Evolutionary conservation across 2,888 invertebrate species (phyloP).

Genomic region (Agriopis marginaria): DNA sequence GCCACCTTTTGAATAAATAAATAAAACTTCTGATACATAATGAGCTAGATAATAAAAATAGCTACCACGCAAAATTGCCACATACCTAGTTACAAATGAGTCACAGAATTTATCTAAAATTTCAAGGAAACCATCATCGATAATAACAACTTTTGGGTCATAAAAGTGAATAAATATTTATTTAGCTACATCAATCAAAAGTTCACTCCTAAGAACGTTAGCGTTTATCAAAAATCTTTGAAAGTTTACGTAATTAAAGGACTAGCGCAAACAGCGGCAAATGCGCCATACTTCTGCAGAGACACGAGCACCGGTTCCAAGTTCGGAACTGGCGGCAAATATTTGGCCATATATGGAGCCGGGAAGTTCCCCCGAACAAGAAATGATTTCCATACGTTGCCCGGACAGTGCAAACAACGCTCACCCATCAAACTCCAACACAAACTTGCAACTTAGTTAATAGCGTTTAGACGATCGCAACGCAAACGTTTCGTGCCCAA

Average conservation of each 20-base stretch:
- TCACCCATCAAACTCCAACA: slow-evolving; percentile 81
- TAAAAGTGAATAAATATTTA: background rate
- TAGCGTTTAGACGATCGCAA: slow-evolving; percentile 76
- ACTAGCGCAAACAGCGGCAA: slow-evolving; percentile 60
- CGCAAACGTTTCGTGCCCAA: slow-evolving; percentile 62
- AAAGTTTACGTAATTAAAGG: slow-evolving; percentile 62
- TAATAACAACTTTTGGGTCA: background rate
- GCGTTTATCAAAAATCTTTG: slow-evolving; percentile 31
- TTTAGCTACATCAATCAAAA: background rate
- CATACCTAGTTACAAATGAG: no score
- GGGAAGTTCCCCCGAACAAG: slow-evolving; percentile 77
- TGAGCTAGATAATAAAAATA: no score
- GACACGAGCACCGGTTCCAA: slow-evolving; percentile 72
- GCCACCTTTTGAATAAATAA: no score
- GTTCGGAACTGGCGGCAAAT: slow-evolving; percentile 75
- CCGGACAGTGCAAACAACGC: slow-evolving; percentile 76
- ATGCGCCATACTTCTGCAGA: slow-evolving; percentile 68
- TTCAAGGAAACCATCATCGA: no score
- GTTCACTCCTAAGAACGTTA: slow-evolving; percentile 8
- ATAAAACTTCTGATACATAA: no score
- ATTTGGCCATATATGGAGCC: slow-evolving; percentile 76
- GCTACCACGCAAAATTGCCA: no score
- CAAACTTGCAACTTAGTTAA: slow-evolving; percentile 81
- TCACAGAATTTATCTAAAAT: no score
- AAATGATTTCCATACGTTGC: slow-evolving; percentile 80